phyloP scores from a whole-genome alignment of 53 echinoderm and acorn worm species.

The Antedon mediterranea region DNA sequence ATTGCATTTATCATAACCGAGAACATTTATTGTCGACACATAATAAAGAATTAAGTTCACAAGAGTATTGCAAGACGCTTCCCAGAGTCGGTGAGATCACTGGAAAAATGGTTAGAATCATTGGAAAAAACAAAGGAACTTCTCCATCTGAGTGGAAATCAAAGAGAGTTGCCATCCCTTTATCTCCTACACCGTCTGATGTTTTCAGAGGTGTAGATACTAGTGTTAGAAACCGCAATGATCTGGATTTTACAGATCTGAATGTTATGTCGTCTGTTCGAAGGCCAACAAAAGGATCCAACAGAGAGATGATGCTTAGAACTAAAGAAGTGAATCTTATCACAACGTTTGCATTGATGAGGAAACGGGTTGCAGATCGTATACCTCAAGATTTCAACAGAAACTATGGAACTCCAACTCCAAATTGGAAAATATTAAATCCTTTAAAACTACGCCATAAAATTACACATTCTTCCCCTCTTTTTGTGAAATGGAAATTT shows the following conservation, averaged over 20 bases:
- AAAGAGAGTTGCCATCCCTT: constrained; percentile 41
- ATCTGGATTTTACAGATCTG: constrained; percentile 33
- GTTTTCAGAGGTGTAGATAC: constrained; percentile 45
- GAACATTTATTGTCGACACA: neutral
- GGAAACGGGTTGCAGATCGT: constrained; percentile 69
- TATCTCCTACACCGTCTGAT: constrained; percentile 82
- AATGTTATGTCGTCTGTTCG: constrained; percentile 69
- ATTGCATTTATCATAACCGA: constrained; percentile 70
- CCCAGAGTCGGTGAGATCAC: constrained; percentile 20
- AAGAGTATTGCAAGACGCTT: constrained; percentile 45
- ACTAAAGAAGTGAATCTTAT: constrained; percentile 75
- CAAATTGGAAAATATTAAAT: constrained; percentile 97
- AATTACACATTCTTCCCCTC: constrained; percentile 71
- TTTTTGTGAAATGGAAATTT: constrained; percentile 70
- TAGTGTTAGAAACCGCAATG: neutral
- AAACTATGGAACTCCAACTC: constrained; percentile 89
- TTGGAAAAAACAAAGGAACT: neutral
- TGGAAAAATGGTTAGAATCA: constrained; percentile 28
- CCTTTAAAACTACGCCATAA: constrained; percentile 86
- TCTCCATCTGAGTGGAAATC: neutral
- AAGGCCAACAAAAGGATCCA: constrained; percentile 83
- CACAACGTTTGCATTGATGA: constrained; percentile 71
- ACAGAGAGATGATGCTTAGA: constrained; percentile 71
- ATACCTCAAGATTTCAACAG: constrained; percentile 76
- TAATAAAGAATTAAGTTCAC: constrained; percentile 16